These are phyloP conservation scores for Cyclophora albipunctata DNA, from an alignment of 2,888 invertebrate genomes.

Conservation along the genomic window DNA sequence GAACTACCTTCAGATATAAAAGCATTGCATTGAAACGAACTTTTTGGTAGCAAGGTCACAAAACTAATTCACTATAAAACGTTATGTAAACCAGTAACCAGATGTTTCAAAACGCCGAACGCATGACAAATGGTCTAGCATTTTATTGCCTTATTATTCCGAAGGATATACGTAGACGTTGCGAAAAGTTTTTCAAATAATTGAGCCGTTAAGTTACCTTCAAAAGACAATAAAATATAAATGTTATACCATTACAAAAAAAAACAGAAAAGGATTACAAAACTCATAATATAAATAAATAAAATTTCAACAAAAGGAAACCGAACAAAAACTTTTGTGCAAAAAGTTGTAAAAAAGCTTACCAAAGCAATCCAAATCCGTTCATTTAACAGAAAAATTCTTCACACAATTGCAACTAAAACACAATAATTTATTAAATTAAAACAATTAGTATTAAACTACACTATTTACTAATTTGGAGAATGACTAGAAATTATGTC, in stretches of 20 bases:
- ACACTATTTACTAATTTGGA: constrained; percentile 49
- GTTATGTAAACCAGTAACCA: constrained; percentile 11
- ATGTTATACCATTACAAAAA: constrained; percentile 9
- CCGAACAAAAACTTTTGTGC: too few relatives aligned
- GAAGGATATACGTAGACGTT: constrained; percentile 2
- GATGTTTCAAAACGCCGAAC: constrained; percentile 18
- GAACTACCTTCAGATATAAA: not conserved
- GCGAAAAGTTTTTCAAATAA: too few relatives aligned
- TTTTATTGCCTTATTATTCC: constrained; percentile 13
- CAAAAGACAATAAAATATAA: too few relatives aligned
- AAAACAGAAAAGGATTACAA: constrained; percentile 3
- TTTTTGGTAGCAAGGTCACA: constrained; percentile 8
- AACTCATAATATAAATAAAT: constrained; percentile 8
- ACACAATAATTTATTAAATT: constrained; percentile 25
- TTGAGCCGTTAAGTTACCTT: too few relatives aligned
- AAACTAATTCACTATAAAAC: constrained; percentile 4
- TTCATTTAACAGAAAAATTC: constrained; percentile 58
- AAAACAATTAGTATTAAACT: constrained; percentile 31
- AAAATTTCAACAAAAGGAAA: constrained; percentile 4
- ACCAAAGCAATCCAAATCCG: constrained; percentile 72
- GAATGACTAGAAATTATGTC: constrained; percentile 68
- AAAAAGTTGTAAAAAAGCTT: constrained; percentile 27
- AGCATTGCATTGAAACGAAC: too few relatives aligned
- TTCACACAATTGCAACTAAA: constrained; percentile 37
- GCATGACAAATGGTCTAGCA: constrained; percentile 13